These are phyloP conservation scores for Siniperca chuatsi DNA, from an alignment of 2,113 vertebrate genomes.

Conservation along the genomic window DNA sequence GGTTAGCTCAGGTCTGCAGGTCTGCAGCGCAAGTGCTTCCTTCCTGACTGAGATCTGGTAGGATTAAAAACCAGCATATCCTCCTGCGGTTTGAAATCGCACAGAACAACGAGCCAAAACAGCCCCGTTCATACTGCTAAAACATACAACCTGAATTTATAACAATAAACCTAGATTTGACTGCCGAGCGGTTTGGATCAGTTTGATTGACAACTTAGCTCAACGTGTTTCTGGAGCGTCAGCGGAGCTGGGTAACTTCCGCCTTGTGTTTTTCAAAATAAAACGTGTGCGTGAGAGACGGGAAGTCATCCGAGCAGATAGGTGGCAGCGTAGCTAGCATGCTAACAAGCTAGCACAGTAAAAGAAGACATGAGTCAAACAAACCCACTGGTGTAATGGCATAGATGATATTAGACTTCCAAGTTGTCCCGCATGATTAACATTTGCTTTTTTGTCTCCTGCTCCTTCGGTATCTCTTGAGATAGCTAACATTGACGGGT, in stretches of 20 bases:
- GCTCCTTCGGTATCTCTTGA: background rate
- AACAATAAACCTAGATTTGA: background rate
- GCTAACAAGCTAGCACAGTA: background rate
- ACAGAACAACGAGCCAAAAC: background rate
- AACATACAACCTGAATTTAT: background rate
- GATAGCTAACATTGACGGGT: background rate
- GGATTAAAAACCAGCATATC: conserved; percentile 48
- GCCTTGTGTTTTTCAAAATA: conserved; percentile 69
- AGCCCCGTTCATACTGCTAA: background rate
- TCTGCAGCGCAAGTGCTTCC: conserved; percentile 48
- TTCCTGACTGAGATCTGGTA: conserved; percentile 54
- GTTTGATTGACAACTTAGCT: conserved; percentile 57
- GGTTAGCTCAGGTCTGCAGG: conserved; percentile 49
- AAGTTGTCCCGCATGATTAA: background rate
- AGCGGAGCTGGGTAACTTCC: conserved; percentile 41
- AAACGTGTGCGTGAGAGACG: background rate
- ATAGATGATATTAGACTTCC: fast-evolving
- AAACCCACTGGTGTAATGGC: background rate
- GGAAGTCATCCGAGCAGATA: conserved; percentile 8
- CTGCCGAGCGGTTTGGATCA: background rate
- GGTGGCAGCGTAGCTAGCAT: conserved; percentile 45
- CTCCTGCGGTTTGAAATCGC: background rate
- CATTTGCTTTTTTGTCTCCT: background rate
- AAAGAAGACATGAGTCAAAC: conserved; percentile 18
- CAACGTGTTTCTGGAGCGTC: conserved; percentile 56